phyloP scores from a whole-genome alignment of 2,888 invertebrate genomes.

The Lithophane semibrunnea region DNA sequence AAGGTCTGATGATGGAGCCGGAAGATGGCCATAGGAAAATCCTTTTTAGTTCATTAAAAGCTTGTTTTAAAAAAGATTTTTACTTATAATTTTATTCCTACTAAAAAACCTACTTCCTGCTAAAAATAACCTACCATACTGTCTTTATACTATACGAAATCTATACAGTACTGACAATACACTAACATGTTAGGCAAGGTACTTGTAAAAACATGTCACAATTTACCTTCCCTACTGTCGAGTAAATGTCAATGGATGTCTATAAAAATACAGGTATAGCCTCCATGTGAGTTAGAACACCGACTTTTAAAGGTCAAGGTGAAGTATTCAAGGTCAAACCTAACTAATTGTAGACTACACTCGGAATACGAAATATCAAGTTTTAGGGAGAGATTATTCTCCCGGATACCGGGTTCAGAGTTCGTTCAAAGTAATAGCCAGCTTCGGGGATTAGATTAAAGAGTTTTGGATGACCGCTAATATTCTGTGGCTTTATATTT shows the following conservation, averaged over 20 bases:
- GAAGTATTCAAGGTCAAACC: slow-evolving; percentile 42
- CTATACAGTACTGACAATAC: not conserved
- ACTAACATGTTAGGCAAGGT: not conserved
- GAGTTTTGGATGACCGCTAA: slow-evolving; percentile 35
- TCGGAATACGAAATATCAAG: slow-evolving; percentile 59
- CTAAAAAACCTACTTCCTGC: too few species aligned
- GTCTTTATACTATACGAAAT: not conserved
- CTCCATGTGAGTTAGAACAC: slow-evolving; percentile 31
- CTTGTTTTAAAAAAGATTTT: too few species aligned
- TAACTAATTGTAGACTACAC: slow-evolving; percentile 48
- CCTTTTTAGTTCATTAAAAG: too few species aligned
- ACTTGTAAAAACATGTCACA: slow-evolving; percentile 26
- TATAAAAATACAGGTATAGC: slow-evolving; percentile 47
- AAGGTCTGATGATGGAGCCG: too few species aligned
- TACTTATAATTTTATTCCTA: too few species aligned
- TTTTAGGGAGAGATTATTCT: slow-evolving; percentile 50
- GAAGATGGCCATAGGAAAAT: too few species aligned
- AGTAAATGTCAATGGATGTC: slow-evolving; percentile 39
- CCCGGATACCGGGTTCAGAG: slow-evolving; percentile 42
- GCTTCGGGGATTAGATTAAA: slow-evolving; percentile 54
- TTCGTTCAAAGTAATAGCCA: slow-evolving; percentile 56
- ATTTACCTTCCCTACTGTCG: slow-evolving; percentile 19
- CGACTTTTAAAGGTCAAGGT: slow-evolving; percentile 43
- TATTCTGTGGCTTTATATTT: slow-evolving; percentile 15
- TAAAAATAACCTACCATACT: not conserved